phyloP scores from a whole-genome alignment of 2,888 invertebrate genomes.

The Trachelus troglodyta region DNA sequence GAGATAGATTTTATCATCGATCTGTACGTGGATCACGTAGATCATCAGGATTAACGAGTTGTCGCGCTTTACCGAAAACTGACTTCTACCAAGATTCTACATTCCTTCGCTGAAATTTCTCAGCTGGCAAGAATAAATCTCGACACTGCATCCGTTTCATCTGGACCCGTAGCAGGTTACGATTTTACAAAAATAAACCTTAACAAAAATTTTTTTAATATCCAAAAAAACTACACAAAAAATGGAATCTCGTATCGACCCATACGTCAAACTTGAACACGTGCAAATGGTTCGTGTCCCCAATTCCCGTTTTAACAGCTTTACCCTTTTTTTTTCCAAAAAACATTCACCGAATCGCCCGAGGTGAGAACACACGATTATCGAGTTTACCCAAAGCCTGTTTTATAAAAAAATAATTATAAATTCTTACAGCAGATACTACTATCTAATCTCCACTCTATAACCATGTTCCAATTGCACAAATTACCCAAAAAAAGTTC shows the following conservation, averaged over 20 bases:
- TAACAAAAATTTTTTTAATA: not conserved
- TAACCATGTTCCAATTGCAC: not conserved
- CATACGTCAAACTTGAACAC: not conserved
- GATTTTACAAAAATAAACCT: not conserved
- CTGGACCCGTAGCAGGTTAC: not conserved
- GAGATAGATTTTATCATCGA: not conserved
- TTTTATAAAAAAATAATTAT: not conserved
- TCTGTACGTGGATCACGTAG: not conserved
- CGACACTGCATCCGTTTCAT: not conserved
- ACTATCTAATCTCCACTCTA: not conserved
- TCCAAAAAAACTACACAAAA: too few relatives aligned
- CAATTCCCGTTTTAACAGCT: not conserved
- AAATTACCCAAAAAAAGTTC: not conserved
- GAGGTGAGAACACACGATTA: not conserved
- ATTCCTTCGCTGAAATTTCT: not conserved
- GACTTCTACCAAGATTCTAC: not conserved
- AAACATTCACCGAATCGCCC: not conserved
- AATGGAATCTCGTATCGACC: too few relatives aligned
- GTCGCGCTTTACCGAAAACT: not conserved
- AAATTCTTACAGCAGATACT: not conserved
- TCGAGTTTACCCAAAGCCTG: not conserved
- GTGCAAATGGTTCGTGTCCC: not conserved
- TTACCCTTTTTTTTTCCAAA: not conserved
- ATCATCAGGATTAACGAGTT: not conserved
- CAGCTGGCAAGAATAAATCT: not conserved